Evolutionary conservation across 2,113 vertebrate genomes (phyloP).

Genomic region (Lipophrys pholis): DNA sequence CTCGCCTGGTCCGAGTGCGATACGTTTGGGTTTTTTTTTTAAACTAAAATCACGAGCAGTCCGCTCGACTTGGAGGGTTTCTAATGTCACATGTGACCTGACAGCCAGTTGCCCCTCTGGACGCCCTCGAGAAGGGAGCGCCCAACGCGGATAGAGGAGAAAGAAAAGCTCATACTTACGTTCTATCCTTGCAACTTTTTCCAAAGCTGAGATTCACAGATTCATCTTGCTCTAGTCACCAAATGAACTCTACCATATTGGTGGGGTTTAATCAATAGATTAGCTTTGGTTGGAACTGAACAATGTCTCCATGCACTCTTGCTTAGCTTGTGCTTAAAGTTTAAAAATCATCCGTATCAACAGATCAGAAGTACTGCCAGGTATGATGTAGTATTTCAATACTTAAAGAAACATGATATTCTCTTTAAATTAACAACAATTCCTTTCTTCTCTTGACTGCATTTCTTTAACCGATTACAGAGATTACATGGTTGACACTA

Average conservation of each 20-base stretch:
- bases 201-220: conserved; percentile 93
- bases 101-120: conserved; percentile 94
- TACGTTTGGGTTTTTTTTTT: too few relatives aligned
- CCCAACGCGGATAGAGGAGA: conserved; percentile 94
- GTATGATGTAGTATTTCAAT: conserved; percentile 11
- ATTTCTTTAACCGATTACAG: conserved; percentile 9
- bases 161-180: conserved; percentile 99
- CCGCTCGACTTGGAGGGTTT: too few relatives aligned
- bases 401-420: background rate
- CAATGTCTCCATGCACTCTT: conserved; percentile 97
- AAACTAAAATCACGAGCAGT: background rate
- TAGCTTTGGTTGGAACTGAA: conserved; percentile 98
- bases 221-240: conserved; percentile 99
- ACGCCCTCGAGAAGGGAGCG: conserved; percentile 97
- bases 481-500: conserved; percentile 38
- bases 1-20: too few relatives aligned
- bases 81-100: background rate
- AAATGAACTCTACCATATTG: conserved; percentile 99
- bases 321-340: conserved; percentile 27
- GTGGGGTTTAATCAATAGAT: conserved; percentile 99
- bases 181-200: conserved; percentile 98
- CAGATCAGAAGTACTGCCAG: too few relatives aligned
- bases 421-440: conserved; percentile 19
- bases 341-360: conserved; percentile 41
- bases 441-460: background rate